Conservation (phyloP, 2,888 invertebrate genomes). For the Nomada goodeniana region DNA sequence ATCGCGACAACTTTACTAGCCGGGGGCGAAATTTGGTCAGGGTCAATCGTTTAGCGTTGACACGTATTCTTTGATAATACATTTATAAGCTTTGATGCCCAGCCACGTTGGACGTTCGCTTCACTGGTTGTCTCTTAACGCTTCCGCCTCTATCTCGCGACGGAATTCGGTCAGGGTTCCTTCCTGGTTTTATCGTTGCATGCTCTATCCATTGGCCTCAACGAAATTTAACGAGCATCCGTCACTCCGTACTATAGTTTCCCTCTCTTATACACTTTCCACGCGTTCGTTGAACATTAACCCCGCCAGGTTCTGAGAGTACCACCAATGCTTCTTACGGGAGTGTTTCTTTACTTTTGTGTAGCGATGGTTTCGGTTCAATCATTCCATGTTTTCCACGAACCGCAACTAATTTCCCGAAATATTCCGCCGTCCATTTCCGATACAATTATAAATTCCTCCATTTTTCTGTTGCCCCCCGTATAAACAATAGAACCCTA, state of each 20-base stretch:
- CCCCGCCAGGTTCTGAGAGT: too few relatives aligned
- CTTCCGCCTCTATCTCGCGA: conserved; percentile 4
- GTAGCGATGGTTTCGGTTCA: not conserved
- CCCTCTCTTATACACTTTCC: not conserved
- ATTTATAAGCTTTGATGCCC: conserved; percentile 59
- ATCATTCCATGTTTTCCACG: not conserved
- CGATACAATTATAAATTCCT: not conserved
- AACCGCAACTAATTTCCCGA: too few relatives aligned
- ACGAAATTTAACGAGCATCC: conserved; percentile 31
- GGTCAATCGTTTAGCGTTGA: conserved; percentile 46
- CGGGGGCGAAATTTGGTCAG: conserved; percentile 48
- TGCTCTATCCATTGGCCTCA: conserved; percentile 46
- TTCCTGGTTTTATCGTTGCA: conserved; percentile 42
- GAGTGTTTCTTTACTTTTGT: not conserved
- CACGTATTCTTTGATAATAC: conserved; percentile 43
- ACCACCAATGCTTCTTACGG: too few relatives aligned
- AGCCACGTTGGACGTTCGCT: conserved; percentile 48
- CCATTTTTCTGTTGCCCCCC: not conserved
- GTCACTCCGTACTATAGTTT: not conserved
- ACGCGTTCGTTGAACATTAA: conserved; percentile 10
- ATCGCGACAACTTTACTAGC: not conserved
- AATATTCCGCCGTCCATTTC: not conserved
- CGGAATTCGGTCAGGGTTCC: conserved; percentile 68
- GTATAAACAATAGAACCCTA: not conserved
- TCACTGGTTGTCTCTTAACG: conserved; percentile 27